Percentiles rank a stretch among this genome's conserved stretches.
These are phyloP conservation scores for human (Homo sapiens) DNA, from an alignment of 2,113 vertebrate genomes.

Conservation along the genomic window GRCh38 chr11:47629501-47630000, in stretches of 20 bases:
- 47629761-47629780: background rate
- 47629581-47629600: background rate
- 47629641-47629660: background rate
- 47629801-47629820: background rate
- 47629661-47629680: background rate
- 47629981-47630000: background rate
- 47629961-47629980: background rate
- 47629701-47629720: background rate
- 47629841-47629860: background rate
- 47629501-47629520: background rate
- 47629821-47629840: background rate
- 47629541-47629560: background rate
- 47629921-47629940: background rate
- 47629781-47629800: background rate
- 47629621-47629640: background rate
- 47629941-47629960: background rate
- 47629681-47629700: background rate
- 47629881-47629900: background rate
- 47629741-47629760: background rate
- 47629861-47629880: background rate
- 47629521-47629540: too few species aligned
- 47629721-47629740: background rate
- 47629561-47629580: background rate
- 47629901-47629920: conserved; percentile 32
- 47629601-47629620: too few species aligned